Evolutionary conservation across 1,140 invertebrate genomes (phyloP).

Genomic region (Arctopsyche grandis): DNA sequence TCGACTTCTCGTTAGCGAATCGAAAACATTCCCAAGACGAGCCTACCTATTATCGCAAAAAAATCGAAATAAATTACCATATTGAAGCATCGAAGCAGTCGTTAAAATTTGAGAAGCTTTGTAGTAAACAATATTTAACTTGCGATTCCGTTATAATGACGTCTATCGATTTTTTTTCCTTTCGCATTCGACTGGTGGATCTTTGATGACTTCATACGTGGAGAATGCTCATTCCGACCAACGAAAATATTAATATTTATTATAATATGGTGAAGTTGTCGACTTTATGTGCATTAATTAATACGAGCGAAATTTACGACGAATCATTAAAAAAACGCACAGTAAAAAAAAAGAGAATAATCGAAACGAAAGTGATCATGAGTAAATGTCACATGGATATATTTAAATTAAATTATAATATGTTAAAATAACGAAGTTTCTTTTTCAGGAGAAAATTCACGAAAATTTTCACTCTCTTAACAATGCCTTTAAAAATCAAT

Average conservation of each 20-base stretch:
- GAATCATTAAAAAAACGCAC: neutral
- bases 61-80: too few relatives aligned
- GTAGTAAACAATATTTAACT: constrained; percentile 17
- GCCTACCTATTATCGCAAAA: too few relatives aligned
- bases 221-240: constrained; percentile 4
- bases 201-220: constrained; percentile 20
- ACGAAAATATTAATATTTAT: constrained; percentile 2
- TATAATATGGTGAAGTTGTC: neutral
- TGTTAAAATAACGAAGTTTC: too few relatives aligned
- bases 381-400: neutral
- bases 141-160: constrained; percentile 12
- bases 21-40: too few relatives aligned
- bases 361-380: constrained; percentile 1
- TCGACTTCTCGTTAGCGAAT: neutral
- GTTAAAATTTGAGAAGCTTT: neutral
- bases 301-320: constrained; percentile 4
- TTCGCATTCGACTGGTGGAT: neutral
- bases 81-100: too few relatives aligned
- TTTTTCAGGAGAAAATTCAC: neutral
- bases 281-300: constrained; percentile 33
- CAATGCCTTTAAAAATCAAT: too few relatives aligned
- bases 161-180: constrained; percentile 6
- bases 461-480: too few relatives aligned
- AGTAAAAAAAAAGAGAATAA: neutral
- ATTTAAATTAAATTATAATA: constrained; percentile 5